Conservation (phyloP, 2,113 vertebrate genomes). For the Panthera uncia region DNA sequence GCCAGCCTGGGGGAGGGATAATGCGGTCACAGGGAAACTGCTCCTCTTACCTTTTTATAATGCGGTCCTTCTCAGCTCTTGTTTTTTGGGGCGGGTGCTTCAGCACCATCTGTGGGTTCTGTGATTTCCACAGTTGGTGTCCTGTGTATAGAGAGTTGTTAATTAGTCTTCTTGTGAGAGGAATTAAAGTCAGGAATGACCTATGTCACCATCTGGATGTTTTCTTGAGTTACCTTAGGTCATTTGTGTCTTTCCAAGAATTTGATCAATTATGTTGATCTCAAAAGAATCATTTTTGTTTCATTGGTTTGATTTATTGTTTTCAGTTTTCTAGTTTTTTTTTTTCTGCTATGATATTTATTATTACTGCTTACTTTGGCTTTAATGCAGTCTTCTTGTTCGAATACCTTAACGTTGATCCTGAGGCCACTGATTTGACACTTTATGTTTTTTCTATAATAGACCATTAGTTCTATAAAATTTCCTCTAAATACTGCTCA, state of each 20-base stretch:
- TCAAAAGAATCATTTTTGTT: not conserved
- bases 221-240: not conserved
- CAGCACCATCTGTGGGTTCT: not conserved
- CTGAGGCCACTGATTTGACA: not conserved
- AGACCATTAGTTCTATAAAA: not conserved
- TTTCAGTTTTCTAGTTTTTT: not conserved
- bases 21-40: not conserved
- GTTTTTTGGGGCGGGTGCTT: not conserved
- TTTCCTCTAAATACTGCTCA: not conserved
- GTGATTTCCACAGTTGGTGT: not conserved
- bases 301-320: not conserved
- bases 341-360: not conserved
- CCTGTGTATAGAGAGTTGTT: not conserved
- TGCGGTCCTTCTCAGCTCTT: not conserved
- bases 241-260: not conserved
- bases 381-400: not conserved
- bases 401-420: not conserved
- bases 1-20: not conserved
- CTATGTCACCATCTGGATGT: not conserved
- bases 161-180: not conserved
- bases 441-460: not conserved
- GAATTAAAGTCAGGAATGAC: not conserved
- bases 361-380: not conserved
- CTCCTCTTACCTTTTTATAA: not conserved
- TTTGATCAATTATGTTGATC: not conserved